Evolutionary conservation across 2,797 vertebrate species (phyloP), one percentile per base, ranked within the genome.

Genomic region (Falco biarmicus): DNA sequence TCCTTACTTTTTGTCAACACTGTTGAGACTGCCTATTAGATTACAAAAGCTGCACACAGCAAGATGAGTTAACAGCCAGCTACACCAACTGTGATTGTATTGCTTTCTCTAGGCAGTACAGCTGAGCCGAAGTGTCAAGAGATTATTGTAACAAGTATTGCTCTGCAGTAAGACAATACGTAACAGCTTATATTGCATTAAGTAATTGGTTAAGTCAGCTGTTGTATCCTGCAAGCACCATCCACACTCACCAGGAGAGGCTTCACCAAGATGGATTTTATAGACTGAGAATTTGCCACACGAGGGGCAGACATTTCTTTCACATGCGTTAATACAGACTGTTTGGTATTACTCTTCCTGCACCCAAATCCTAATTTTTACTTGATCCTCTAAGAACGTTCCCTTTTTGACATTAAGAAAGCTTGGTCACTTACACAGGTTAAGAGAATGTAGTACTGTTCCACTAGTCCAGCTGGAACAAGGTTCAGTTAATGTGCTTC

Each of bases 281-380:
- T 0, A 71, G 47, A 47, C 22, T 18, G 22, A 60, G 18, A 81
- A 69, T 78, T 65, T 69, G n/a, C 69, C 17, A 20, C 13, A 26
- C 43, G 32, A 86, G 81, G 59, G 25, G 50, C 41, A 92, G 65
- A 53, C 24, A 41, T 12, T 84, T 92, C n/a, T 60, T 28, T 32
- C 11, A 17, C 0, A 0, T 18, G 8, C 28, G 19, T 57, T 76
- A 66, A 28, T 39, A 63, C 11, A 43, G 60, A 66, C 29, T 47
- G 11, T 16, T 47, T 50, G 8, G 39, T 81, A 51, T 65, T 41
- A 64, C 39, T 88, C 10, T 63, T 66, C 57, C 59, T 75, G 24
- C 39, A 71, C 21, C 48, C 14, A 17, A 87, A 81, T 74, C 24
- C 29, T 74, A 5, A 53, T 15, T 65, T 77, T 83, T 37, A 78